These are phyloP conservation scores for Drosophila niveifrons DNA, from an alignment of 2,888 invertebrate species.

Conservation along the genomic window DNA sequence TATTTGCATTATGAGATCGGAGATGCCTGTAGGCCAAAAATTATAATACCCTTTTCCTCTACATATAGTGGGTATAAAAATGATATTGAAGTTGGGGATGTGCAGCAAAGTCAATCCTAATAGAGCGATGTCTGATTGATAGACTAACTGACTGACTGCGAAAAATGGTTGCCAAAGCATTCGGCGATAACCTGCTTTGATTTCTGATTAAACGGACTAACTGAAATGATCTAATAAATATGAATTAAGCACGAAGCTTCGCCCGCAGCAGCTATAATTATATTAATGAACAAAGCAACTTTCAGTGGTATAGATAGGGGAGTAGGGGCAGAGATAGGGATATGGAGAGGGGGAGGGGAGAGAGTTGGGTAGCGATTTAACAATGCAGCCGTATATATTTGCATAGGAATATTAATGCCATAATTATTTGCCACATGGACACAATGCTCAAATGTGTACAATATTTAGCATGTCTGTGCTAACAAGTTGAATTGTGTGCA, in stretches of 20 bases:
- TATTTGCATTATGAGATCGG: too few species aligned
- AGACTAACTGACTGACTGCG: neutral
- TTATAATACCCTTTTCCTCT: too few species aligned
- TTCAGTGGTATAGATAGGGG: neutral
- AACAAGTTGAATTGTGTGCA: constrained; percentile 14
- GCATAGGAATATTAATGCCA: constrained; percentile 76
- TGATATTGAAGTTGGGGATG: too few species aligned
- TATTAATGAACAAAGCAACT: constrained; percentile 67
- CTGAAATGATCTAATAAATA: constrained; percentile 28
- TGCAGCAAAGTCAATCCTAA: too few species aligned
- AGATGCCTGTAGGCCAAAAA: too few species aligned
- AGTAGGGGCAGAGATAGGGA: constrained; percentile 1
- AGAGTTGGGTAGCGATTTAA: constrained; percentile 16
- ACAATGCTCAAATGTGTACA: constrained; percentile 63
- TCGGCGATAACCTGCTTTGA: neutral
- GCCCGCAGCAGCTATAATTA: constrained; percentile 58
- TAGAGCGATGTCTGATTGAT: neutral
- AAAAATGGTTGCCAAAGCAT: neutral
- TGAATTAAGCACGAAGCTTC: constrained; percentile 17
- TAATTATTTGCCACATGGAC: constrained; percentile 76
- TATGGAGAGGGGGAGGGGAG: neutral
- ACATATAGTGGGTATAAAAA: too few species aligned
- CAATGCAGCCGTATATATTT: constrained; percentile 71
- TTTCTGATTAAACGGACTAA: constrained; percentile 13
- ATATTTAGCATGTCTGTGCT: constrained; percentile 64